A percentile compares a stretch with the other conserved stretches of the same genome.
phyloP scores from a whole-genome alignment of 1,140 invertebrate species.

The Anagrus nilaparvatae region DNA sequence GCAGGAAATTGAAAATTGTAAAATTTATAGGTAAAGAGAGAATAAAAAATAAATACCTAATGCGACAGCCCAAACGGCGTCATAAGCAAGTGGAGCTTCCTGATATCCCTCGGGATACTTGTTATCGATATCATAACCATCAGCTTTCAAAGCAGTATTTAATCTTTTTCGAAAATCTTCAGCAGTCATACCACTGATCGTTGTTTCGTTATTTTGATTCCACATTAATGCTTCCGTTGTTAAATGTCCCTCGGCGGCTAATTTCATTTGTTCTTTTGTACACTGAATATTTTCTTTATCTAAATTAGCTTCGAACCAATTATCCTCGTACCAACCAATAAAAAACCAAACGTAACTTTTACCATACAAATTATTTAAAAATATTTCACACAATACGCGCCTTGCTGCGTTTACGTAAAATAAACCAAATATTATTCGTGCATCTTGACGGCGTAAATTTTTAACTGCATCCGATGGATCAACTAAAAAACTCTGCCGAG shows the following conservation, averaged over 20 bases:
- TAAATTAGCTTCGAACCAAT: conserved; percentile 91
- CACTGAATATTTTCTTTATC: conserved; percentile 85
- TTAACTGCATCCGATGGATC: conserved; percentile 93
- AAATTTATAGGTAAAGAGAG: no score
- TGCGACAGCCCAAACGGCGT: conserved; percentile 97
- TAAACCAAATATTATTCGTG: conserved; percentile 92
- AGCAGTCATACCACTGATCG: conserved; percentile 86
- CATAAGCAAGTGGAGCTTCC: conserved; percentile 96
- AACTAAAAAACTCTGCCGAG: conserved; percentile 91
- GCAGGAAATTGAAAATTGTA: no score
- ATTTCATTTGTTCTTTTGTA: conserved; percentile 82
- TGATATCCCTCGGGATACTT: conserved; percentile 90
- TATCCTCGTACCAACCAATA: conserved; percentile 99
- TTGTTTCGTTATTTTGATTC: conserved; percentile 87
- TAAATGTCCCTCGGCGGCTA: conserved; percentile 91
- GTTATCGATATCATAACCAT: conserved; percentile 72
- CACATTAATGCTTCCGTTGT: conserved; percentile 98
- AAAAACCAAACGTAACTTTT: conserved; percentile 99
- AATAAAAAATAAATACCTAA: no score
- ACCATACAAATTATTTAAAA: conserved; percentile 89
- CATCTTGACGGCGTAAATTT: conserved; percentile 87
- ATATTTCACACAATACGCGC: conserved; percentile 93
- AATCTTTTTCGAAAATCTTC: conserved; percentile 66
- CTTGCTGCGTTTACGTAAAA: conserved; percentile 97
- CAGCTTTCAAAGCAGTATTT: conserved; percentile 64